phyloP scores from a whole-genome alignment of 1,140 invertebrate species.

The Orchestia grillus region DNA sequence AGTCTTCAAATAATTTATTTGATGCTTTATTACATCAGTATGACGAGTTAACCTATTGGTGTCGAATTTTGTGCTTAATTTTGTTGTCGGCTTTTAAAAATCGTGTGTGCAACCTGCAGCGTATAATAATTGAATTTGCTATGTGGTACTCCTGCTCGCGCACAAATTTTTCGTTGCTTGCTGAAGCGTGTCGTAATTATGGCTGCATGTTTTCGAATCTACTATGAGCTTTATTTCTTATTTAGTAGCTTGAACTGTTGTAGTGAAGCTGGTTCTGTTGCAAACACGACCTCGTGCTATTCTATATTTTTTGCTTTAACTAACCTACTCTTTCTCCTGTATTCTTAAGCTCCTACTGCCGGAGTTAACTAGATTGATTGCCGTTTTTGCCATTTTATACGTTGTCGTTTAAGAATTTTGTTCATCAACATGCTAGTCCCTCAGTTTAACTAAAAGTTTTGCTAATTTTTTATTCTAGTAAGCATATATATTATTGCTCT shows the following conservation, averaged over 20 bases:
- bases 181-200: neutral
- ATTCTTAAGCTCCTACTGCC: neutral
- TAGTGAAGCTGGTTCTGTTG: neutral
- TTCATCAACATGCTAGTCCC: neutral
- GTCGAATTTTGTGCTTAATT: neutral
- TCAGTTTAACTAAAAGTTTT: neutral
- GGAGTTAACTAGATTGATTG: neutral
- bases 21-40: neutral
- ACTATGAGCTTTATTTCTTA: neutral
- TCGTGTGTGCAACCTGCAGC: neutral
- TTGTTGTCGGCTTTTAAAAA: neutral
- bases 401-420: neutral
- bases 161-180: neutral
- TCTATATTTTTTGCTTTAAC: neutral
- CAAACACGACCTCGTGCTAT: neutral
- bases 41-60: neutral
- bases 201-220: neutral
- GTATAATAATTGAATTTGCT: neutral
- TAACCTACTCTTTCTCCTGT: neutral
- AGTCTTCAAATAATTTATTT: no score
- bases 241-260: neutral
- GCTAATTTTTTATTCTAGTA: neutral
- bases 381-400: neutral
- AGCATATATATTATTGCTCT: neutral
- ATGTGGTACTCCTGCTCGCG: neutral